Evolutionary conservation across 64 coral and sea anemone genomes (phyloP).

Genomic region (Actinia equina): DNA sequence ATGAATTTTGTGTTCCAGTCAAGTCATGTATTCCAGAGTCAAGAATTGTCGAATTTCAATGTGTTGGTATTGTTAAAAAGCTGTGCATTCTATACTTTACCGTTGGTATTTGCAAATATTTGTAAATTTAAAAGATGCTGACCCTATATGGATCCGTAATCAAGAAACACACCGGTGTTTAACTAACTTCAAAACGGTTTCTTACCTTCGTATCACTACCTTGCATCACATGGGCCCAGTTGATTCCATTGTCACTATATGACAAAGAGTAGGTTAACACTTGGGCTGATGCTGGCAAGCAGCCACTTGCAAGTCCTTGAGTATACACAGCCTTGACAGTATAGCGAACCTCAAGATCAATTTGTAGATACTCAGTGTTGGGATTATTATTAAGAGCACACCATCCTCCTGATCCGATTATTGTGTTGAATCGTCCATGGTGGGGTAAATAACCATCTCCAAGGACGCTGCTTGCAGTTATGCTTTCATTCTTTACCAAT

Average conservation of each 20-base stretch:
- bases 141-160: too few species aligned
- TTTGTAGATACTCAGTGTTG: neutral
- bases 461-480: constrained; percentile 50
- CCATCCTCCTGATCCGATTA: constrained; percentile 63
- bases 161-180: too few species aligned
- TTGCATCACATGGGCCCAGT: constrained; percentile 45
- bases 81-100: too few species aligned
- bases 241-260: constrained; percentile 45
- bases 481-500: constrained; percentile 41
- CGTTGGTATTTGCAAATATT: too few species aligned
- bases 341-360: neutral
- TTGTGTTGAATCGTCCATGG: constrained; percentile 54
- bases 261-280: constrained; percentile 44
- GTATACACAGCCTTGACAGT: neutral
- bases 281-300: neutral
- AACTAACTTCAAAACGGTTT: too few species aligned
- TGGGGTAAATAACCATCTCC: constrained; percentile 45
- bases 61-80: too few species aligned
- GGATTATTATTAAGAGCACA: constrained; percentile 35
- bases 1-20: too few species aligned
- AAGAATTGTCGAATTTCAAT: too few species aligned
- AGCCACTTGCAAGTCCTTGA: neutral
- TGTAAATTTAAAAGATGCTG: too few species aligned
- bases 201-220: constrained; percentile 32
- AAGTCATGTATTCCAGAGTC: too few species aligned